Evolutionary conservation across 1,140 invertebrate genomes (phyloP).

Genomic region (Monomorium pharaonis): DNA sequence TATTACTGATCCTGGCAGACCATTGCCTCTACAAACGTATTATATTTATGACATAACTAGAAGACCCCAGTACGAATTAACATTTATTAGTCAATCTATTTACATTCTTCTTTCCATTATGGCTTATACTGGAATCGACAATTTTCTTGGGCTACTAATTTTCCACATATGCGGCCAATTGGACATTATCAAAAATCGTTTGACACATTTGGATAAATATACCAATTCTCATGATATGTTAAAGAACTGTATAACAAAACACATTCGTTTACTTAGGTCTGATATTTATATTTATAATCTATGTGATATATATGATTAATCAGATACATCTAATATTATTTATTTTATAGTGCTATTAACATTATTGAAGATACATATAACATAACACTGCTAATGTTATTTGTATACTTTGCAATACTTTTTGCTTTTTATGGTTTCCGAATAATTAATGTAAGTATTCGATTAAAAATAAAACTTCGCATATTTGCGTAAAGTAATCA

Average conservation of each 20-base stretch:
- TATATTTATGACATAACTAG: background rate
- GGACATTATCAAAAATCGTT: conserved; percentile 3
- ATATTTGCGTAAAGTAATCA: too few relatives aligned
- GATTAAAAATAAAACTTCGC: background rate
- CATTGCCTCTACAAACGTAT: background rate
- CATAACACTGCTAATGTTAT: too few relatives aligned
- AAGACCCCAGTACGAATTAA: background rate
- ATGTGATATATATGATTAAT: conserved; percentile 2
- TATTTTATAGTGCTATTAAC: background rate
- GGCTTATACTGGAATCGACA: conserved; percentile 1
- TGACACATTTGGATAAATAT: background rate
- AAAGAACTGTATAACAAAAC: background rate
- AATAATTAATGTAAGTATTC: background rate
- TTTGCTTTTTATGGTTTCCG: background rate
- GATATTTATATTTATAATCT: background rate
- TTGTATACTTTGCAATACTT: too few relatives aligned
- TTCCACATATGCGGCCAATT: conserved; percentile 20
- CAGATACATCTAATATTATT: background rate
- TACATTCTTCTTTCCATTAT: background rate
- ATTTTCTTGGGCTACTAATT: background rate
- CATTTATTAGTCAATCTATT: background rate
- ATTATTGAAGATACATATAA: background rate
- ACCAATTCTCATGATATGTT: background rate
- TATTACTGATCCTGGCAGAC: background rate
- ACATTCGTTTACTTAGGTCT: conserved; percentile 8